Conservation (phyloP, 1,140 invertebrate species). For the Brachionus manjavacas region DNA sequence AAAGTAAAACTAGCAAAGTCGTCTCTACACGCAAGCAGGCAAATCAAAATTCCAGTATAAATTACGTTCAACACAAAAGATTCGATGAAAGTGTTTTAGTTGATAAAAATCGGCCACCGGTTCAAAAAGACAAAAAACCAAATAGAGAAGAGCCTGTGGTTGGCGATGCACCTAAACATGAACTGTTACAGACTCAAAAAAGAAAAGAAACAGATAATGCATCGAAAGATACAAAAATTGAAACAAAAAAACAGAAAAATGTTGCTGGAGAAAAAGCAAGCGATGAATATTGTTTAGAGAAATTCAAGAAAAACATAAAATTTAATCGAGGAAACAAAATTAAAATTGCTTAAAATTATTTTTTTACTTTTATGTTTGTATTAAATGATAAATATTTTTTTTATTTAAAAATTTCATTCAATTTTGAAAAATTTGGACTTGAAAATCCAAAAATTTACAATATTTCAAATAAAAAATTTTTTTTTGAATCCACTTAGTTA, state of each 20-base stretch:
- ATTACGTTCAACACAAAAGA: constrained; percentile 32
- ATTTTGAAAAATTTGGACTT: not conserved
- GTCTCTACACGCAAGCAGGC: not conserved
- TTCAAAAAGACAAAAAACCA: not conserved
- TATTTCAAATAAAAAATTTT: not conserved
- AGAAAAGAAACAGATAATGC: not conserved
- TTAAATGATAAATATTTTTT: not conserved
- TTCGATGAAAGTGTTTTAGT: constrained; percentile 21
- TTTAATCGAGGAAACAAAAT: constrained; percentile 9
- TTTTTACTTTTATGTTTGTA: not conserved
- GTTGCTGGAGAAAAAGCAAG: not conserved
- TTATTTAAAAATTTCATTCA: not conserved
- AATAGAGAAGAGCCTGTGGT: not conserved
- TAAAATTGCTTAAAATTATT: constrained; percentile 22
- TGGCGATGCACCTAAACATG: constrained; percentile 35
- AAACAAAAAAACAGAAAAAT: constrained; percentile 16
- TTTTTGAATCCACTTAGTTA: too few relatives aligned
- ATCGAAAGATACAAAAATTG: not conserved
- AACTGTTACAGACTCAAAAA: constrained; percentile 21
- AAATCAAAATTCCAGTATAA: constrained; percentile 23
- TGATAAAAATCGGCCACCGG: not conserved
- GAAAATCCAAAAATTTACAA: not conserved
- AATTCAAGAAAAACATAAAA: constrained; percentile 39
- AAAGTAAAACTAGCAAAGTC: not conserved
- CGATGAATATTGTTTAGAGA: constrained; percentile 34